Percentiles rank a stretch among this genome's conserved stretches.
These are phyloP conservation scores for Pycnomerus fuliginosus DNA, from an alignment of 2,888 invertebrate genomes.

Conservation along the genomic window DNA sequence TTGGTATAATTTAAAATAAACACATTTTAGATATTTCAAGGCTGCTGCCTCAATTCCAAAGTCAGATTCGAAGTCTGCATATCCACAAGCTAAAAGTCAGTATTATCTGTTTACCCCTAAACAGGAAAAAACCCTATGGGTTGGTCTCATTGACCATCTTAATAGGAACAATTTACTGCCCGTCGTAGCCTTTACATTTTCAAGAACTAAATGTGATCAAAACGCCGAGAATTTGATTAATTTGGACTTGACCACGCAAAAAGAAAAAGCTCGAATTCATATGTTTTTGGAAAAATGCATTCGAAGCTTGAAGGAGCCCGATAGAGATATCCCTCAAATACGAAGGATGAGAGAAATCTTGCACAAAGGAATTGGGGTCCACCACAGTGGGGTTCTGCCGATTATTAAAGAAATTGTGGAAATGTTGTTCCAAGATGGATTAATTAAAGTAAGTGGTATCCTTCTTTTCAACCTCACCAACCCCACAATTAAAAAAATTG, in stretches of 20 bases:
- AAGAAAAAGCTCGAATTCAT: constrained; percentile 82
- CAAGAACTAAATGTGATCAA: constrained; percentile 76
- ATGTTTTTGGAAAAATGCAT: constrained; percentile 86
- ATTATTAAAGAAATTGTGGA: constrained; percentile 99
- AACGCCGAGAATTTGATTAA: constrained; percentile 59
- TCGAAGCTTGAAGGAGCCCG: constrained; percentile 70
- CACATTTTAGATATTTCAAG: constrained; percentile 32
- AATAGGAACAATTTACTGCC: constrained; percentile 82
- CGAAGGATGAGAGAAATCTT: constrained; percentile 67
- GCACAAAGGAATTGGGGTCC: constrained; percentile 90
- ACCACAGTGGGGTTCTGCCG: constrained; percentile 97
- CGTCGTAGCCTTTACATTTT: constrained; percentile 91
- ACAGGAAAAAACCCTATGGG: constrained; percentile 82
- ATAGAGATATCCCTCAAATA: constrained; percentile 87
- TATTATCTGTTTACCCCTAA: constrained; percentile 51
- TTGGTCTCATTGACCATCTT: constrained; percentile 80
- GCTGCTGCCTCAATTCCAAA: constrained; percentile 39
- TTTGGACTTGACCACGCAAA: constrained; percentile 78
- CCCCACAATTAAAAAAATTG: too few species aligned
- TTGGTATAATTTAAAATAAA: not conserved
- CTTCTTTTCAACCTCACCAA: too few species aligned
- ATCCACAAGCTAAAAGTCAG: constrained; percentile 7
- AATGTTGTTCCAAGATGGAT: constrained; percentile 90
- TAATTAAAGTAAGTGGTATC: constrained; percentile 62
- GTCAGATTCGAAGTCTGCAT: constrained; percentile 11